Base-by-base conservation (phyloP, 2,113 vertebrate genomes). In the Canis aureus region DNA sequence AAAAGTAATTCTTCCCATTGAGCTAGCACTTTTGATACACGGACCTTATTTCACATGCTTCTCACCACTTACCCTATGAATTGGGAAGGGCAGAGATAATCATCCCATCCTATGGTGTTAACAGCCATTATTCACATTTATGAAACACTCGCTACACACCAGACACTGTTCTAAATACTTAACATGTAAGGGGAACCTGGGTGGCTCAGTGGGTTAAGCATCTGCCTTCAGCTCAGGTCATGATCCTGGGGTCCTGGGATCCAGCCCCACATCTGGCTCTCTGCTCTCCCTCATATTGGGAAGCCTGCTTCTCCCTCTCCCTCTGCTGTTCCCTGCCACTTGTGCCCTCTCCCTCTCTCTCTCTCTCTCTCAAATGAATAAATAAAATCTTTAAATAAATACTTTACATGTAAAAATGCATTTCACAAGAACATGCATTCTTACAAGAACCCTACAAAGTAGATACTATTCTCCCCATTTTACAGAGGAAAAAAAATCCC, bases 131-230 rank as follows among this genome's bases (percentile, higher is more conserved):
- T 49, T 89, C 66, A 73, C 82, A 74, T 11, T 66, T 92, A 59
- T 32, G 83, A 78, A 57, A 59, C 17, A 51, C 49, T 84, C 74
- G 32, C 27, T 71, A n/a, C 27, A 11, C 6, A 91, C 17, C 8
- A 81, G 55, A 74, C 29, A 62, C 23, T 66, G 20, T 55, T 93
- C 49, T 69, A 76, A 93, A 95, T 29, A 93, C 23, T 80, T 97
- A 20, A 85, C 17, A n/a, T 23, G 59, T 16, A 95, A 95, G 76
- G 29, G 32, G 15, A 13, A 15, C 66, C 29, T 69, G 66, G 66
- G 66, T n/a, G 32, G 29, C 66, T 67, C 66, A 67, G 32, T 67
- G 6, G 16, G 15, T n/a, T 13, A 67, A 67, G 29, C 15, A 10
- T 67, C 66, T 67, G 15, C 15, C 66, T n/a, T 67, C 29, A 2